Evolutionary conservation across 2,797 vertebrate genomes (phyloP).

Genomic region (Danio albolineatus): DNA sequence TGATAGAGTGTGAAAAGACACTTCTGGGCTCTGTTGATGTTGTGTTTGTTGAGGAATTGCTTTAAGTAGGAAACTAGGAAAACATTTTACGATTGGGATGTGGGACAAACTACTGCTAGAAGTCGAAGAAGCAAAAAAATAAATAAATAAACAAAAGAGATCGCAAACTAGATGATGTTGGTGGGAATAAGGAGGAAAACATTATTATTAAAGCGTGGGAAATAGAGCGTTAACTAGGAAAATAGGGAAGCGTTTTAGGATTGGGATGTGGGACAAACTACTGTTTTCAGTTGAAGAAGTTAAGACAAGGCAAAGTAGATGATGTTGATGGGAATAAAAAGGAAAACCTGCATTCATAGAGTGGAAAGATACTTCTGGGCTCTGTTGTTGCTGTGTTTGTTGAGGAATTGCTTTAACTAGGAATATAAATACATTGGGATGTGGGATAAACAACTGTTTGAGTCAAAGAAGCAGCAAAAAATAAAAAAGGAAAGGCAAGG

Average conservation of each 20-base stretch:
- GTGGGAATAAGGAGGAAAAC: too few relatives aligned
- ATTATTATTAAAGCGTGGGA: too few relatives aligned
- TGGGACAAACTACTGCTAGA: not conserved
- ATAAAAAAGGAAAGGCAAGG: not conserved
- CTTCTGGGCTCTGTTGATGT: conserved; percentile 32
- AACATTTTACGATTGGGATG: conserved; percentile 42
- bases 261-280: not conserved
- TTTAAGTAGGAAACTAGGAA: conserved; percentile 37
- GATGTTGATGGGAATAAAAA: not conserved
- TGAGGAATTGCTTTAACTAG: too few relatives aligned
- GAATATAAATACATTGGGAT: conserved; percentile 41
- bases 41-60: too few relatives aligned
- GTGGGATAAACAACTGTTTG: not conserved
- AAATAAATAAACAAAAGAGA: too few relatives aligned
- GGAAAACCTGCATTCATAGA: conserved; percentile 40
- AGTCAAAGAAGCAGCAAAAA: not conserved
- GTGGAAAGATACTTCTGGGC: conserved; percentile 30
- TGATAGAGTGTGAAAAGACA: conserved; percentile 25
- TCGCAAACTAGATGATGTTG: too few relatives aligned
- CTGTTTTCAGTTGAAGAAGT: not conserved
- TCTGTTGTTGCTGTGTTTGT: conserved; percentile 40
- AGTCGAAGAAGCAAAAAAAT: too few relatives aligned
- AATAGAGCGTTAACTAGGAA: conserved; percentile 14
- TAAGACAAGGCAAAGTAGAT: not conserved
- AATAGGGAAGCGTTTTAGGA: conserved; percentile 52